Percentiles rank a stretch among this genome's conserved stretches.
phyloP scores from a whole-genome alignment of 2,797 vertebrate species.

The Anniella stebbinsi region DNA sequence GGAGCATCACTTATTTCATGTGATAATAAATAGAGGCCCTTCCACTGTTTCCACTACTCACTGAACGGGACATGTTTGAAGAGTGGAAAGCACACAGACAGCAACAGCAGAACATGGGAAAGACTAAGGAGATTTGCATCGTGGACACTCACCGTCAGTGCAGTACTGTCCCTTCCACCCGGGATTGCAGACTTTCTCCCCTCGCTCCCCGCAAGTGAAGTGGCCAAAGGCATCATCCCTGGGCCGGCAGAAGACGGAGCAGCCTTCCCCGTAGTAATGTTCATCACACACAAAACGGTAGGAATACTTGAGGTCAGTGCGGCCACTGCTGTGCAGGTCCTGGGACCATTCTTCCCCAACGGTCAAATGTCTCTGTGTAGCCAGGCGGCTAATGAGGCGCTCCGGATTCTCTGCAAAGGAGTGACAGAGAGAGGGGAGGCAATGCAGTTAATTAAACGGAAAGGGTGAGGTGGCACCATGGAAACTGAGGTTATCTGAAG shows the following conservation, averaged over 20 bases:
- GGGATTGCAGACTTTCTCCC: constrained; percentile 94
- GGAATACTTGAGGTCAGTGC: constrained; percentile 94
- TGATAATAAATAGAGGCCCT: background rate
- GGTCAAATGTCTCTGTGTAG: constrained; percentile 93
- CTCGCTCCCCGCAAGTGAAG: constrained; percentile 95
- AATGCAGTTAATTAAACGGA: background rate
- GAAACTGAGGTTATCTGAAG: background rate
- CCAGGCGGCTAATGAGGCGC: constrained; percentile 92
- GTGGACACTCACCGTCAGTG: constrained; percentile 90
- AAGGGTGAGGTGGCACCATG: background rate
- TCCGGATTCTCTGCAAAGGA: constrained; percentile 89
- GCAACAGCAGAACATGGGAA: rapidly evolving
- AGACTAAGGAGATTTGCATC: background rate
- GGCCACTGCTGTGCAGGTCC: constrained; percentile 89
- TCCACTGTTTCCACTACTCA: background rate
- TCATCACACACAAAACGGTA: constrained; percentile 96
- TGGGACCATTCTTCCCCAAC: constrained; percentile 97
- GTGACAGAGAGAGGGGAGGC: background rate
- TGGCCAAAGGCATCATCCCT: constrained; percentile 97
- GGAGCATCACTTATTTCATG: background rate
- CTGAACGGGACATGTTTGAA: background rate
- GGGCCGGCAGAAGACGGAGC: constrained; percentile 96
- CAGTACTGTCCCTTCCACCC: constrained; percentile 98
- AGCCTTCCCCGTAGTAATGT: constrained; percentile 97
- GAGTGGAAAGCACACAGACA: no score